These are phyloP conservation scores for Himalopsyche tibetana DNA, from an alignment of 2,888 invertebrate species.

Conservation along the genomic window DNA sequence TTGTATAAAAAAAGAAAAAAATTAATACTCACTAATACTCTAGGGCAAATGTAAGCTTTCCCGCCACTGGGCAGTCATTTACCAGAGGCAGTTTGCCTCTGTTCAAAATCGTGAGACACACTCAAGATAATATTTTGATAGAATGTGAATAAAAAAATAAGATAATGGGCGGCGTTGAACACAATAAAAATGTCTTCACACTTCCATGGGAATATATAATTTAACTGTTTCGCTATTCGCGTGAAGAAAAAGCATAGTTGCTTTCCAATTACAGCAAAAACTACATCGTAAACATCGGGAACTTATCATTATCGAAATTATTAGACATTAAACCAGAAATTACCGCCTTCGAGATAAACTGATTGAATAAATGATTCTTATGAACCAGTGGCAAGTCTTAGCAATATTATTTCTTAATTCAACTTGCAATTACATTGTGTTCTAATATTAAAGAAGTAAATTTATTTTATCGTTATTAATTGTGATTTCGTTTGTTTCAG, in stretches of 20 bases:
- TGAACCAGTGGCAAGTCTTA: not conserved
- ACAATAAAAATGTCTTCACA: slow-evolving; percentile 51
- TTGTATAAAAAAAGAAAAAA: too few relatives aligned
- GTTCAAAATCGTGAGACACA: slow-evolving; percentile 56
- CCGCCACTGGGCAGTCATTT: slow-evolving; percentile 47
- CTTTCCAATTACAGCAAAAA: slow-evolving; percentile 40
- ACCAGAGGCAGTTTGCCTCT: slow-evolving; percentile 50
- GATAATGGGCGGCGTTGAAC: slow-evolving; percentile 51
- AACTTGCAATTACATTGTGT: not conserved
- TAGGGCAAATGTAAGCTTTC: not conserved
- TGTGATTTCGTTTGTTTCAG: too few relatives aligned
- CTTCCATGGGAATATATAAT: slow-evolving; percentile 55
- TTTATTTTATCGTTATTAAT: too few relatives aligned
- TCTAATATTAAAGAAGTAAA: too few relatives aligned
- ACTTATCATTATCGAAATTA: slow-evolving; percentile 40
- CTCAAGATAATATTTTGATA: slow-evolving; percentile 48
- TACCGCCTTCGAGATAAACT: slow-evolving; percentile 5
- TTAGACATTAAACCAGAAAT: slow-evolving; percentile 27
- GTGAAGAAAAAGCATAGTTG: slow-evolving; percentile 22
- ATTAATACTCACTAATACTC: not conserved
- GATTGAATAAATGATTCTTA: slow-evolving; percentile 9
- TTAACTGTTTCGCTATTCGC: slow-evolving; percentile 35
- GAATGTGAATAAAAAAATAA: slow-evolving; percentile 51
- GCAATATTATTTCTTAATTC: not conserved
- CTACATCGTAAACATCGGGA: slow-evolving; percentile 35